phyloP scores from a whole-genome alignment of 2,888 invertebrate genomes.

The Coelopa pilipes region DNA sequence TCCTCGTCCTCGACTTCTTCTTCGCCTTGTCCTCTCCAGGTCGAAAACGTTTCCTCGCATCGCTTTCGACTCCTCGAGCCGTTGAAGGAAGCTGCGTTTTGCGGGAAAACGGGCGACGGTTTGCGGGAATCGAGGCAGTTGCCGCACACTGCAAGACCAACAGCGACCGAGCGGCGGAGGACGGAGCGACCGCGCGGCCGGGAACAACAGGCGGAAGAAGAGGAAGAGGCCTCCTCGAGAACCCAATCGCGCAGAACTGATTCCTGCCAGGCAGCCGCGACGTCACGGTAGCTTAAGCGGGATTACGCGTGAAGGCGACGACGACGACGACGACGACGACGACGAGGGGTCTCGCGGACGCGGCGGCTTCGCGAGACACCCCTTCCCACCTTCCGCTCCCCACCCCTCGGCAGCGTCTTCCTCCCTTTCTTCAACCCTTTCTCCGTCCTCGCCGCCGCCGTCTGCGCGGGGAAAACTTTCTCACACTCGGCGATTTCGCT shows the following conservation, averaged over 20 bases:
- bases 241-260: constrained; percentile 51
- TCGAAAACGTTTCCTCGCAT: too few relatives aligned
- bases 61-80: not conserved
- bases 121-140: too few relatives aligned
- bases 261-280: constrained; percentile 53
- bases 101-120: not conserved
- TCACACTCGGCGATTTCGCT: constrained; percentile 1
- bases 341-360: not conserved
- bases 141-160: not conserved
- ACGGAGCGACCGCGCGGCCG: too few relatives aligned
- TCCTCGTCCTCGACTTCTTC: not conserved
- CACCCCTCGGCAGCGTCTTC: not conserved
- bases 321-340: too few relatives aligned
- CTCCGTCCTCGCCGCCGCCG: not conserved
- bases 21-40: not conserved
- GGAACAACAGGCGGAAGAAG: not conserved
- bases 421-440: not conserved
- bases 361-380: not conserved
- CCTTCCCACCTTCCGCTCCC: not conserved
- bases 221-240: constrained; percentile 10
- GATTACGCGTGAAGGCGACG: not conserved
- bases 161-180: too few relatives aligned
- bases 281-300: constrained; percentile 42
- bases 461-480: constrained; percentile 1
- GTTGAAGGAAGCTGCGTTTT: not conserved